Conservation (phyloP, 2,888 invertebrate genomes). For the Microctonus brassicae region DNA sequence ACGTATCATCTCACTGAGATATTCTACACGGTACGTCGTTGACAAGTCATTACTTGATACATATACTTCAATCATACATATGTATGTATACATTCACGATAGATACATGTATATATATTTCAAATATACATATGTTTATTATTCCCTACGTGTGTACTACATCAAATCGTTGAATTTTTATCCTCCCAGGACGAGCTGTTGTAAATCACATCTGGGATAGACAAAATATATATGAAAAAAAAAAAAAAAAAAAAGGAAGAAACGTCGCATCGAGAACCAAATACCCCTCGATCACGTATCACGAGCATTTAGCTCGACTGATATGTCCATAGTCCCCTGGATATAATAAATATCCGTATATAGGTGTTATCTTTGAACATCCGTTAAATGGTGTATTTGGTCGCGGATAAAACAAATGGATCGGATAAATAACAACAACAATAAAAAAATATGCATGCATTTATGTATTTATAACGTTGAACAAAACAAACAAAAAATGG, state of each 20-base stretch:
- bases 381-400: conserved; percentile 50
- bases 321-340: conserved; percentile 43
- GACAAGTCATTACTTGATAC: background rate
- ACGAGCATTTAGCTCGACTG: conserved; percentile 40
- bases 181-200: background rate
- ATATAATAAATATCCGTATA: conserved; percentile 50
- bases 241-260: conserved; percentile 27
- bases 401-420: conserved; percentile 44
- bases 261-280: conserved; percentile 37
- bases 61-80: background rate
- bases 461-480: background rate
- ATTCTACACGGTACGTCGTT: conserved; percentile 87
- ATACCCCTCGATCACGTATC: conserved; percentile 46
- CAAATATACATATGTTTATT: background rate
- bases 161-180: conserved; percentile 5
- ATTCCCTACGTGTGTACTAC: background rate
- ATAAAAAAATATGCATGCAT: conserved; percentile 22
- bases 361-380: conserved; percentile 50
- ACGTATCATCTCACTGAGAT: conserved; percentile 96
- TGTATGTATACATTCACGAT: background rate
- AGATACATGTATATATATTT: too few species aligned
- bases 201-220: conserved; percentile 20
- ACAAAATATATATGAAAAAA: conserved; percentile 24
- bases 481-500: background rate
- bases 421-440: conserved; percentile 33